Evolutionary conservation across 2,797 vertebrate genomes (phyloP).

Genomic region (Sebastes trivittatus): DNA sequence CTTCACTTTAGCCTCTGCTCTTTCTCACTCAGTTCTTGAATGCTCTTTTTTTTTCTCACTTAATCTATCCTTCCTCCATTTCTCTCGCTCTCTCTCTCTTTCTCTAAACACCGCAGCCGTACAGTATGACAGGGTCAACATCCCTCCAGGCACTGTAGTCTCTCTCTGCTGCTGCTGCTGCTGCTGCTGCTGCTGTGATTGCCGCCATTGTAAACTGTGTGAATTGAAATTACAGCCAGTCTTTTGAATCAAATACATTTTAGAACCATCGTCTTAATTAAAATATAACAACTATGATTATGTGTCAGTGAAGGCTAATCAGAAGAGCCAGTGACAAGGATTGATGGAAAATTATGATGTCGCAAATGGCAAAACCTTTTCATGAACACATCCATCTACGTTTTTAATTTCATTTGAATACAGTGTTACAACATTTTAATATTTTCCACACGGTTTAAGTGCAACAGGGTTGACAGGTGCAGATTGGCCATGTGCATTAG

Average conservation of each 20-base stretch:
- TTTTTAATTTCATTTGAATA: neutral
- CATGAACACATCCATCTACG: neutral
- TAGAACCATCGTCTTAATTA: conserved; percentile 31
- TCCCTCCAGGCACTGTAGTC: conserved; percentile 22
- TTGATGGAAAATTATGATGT: neutral
- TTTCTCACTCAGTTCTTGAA: conserved; percentile 20
- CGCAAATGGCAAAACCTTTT: neutral
- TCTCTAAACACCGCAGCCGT: conserved; percentile 19
- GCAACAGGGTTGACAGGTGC: neutral
- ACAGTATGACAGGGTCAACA: conserved; percentile 44
- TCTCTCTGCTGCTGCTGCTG: neutral
- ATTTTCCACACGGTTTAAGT: neutral
- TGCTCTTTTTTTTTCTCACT: neutral
- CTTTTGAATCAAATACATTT: conserved; percentile 21
- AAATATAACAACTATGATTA: conserved; percentile 39
- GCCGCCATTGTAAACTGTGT: conserved; percentile 9
- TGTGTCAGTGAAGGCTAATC: conserved; percentile 20
- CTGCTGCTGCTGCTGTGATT: conserved; percentile 23
- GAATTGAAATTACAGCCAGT: conserved; percentile 22
- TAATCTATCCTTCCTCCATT: conserved; percentile 28
- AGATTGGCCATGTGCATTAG: neutral
- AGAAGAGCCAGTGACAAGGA: neutral
- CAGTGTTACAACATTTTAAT: neutral
- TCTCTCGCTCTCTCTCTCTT: neutral
- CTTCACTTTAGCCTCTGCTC: conserved; percentile 30